A percentile compares a stretch with the other conserved stretches of the same genome.
These are phyloP conservation scores for Microcebus ravelobensis DNA, from an alignment of 2,113 vertebrate genomes.

Conservation along the genomic window DNA sequence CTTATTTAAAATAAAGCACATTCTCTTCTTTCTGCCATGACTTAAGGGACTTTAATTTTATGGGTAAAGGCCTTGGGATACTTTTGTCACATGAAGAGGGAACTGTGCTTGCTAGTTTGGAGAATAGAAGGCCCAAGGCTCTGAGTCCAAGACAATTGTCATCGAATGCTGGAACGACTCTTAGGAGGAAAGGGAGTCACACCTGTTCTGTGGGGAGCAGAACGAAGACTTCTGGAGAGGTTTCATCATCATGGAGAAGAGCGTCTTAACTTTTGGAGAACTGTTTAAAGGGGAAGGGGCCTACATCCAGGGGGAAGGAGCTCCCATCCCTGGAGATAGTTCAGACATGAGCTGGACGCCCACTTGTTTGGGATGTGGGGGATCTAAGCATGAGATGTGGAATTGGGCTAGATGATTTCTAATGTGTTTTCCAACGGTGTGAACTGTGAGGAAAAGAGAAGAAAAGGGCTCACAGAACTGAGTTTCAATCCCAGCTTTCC, in stretches of 20 bases:
- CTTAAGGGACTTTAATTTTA: neutral
- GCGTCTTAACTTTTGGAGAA: neutral
- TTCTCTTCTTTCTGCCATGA: neutral
- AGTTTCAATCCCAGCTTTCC: neutral
- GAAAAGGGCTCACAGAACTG: neutral
- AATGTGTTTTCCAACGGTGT: no score
- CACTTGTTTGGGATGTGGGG: neutral
- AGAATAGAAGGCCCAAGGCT: neutral
- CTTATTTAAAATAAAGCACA: neutral
- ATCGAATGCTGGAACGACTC: neutral
- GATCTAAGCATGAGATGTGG: neutral
- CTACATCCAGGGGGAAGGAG: neutral
- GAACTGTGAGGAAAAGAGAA: neutral
- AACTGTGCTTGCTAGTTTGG: neutral
- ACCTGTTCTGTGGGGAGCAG: neutral
- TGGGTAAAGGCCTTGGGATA: neutral
- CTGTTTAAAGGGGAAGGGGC: neutral
- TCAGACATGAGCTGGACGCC: neutral
- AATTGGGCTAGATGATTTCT: neutral
- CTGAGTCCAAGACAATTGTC: neutral
- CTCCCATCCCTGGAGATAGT: neutral
- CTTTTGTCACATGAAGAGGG: neutral
- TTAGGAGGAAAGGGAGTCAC: neutral
- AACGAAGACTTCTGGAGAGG: neutral
- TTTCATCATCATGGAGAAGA: neutral